Evolutionary conservation across 64 coral and sea anemone genomes (phyloP), one percentile per base, ranked within the genome.

Genomic region (Anthopleura sola): DNA sequence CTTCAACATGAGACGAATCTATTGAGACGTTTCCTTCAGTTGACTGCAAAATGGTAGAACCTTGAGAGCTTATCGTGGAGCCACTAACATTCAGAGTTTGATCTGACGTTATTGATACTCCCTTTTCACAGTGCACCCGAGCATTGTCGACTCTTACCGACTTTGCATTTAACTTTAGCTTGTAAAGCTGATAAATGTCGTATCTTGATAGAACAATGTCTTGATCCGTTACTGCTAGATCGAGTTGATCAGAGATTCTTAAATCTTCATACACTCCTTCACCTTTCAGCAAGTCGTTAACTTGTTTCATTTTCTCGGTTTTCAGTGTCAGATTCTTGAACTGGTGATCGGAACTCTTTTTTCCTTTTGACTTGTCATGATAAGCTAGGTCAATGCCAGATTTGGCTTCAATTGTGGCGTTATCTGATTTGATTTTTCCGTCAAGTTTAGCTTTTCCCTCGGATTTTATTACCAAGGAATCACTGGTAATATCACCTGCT

Each of bases 221-320:
- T 83, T 89, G 80, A 83, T 89, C 88, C 21, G 88, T 68, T 18
- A 89, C 37, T 32, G 60, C 88, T 48, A 89, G 83, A 34, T 56
- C 88, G 58, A 89, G 88, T 75, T 83, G 57, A 84, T 89, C 88
- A 54, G 79, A 69, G 81, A 89, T 83, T 47, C 34, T 89, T 49
- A 89, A 51, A 76, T 84, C 80, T 83, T 68, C 38, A 89, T 89
- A 89, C 29, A 89, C 47, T 83, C 88, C 88, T 37, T 89, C 80
- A 6, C 88, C 80, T 34, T 89, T 89, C 44, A 89, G 62, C 20
- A 89, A 89, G 34, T 66, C 32, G 44, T 89, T 89, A 17, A 89
- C 80, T 38, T 89, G 55, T 31, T 84, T 89, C 17, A 89, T 55
- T 84, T 89, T 89, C 57, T 75, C 75, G 20, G 88, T 89, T 75